These are phyloP conservation scores for Sciurus carolinensis DNA, from an alignment of 2,797 vertebrate species.

Conservation along the genomic window DNA sequence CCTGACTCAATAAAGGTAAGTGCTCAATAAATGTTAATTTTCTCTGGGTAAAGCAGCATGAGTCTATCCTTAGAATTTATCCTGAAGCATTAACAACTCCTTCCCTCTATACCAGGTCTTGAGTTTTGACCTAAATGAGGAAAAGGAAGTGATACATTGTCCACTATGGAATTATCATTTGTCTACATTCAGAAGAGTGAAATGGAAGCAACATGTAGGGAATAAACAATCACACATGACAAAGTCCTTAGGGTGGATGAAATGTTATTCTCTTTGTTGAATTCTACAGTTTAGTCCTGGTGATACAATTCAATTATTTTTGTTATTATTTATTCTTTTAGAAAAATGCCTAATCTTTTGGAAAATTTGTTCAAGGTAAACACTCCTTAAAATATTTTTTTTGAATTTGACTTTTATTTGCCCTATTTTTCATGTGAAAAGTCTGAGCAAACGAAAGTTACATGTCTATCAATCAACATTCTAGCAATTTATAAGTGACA, in stretches of 20 bases:
- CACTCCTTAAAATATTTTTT: constrained; percentile 48
- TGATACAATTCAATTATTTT: constrained; percentile 49
- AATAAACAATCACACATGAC: neutral
- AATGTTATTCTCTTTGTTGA: constrained; percentile 40
- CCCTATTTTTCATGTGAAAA: constrained; percentile 49
- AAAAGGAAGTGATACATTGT: neutral
- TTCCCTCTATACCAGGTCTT: neutral
- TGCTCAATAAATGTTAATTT: constrained; percentile 66
- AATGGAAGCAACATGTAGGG: neutral
- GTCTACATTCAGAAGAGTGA: neutral
- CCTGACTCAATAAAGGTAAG: constrained; percentile 22
- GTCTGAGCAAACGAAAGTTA: constrained; percentile 44
- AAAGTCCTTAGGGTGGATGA: constrained; percentile 8
- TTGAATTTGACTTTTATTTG: constrained; percentile 35
- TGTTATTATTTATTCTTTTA: constrained; percentile 63
- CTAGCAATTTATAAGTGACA: constrained; percentile 31
- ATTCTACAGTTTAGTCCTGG: constrained; percentile 27
- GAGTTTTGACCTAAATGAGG: constrained; percentile 31
- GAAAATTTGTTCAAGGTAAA: constrained; percentile 65
- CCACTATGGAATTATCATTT: neutral
- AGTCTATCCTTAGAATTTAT: constrained; percentile 36
- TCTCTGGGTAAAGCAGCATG: neutral
- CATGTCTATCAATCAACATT: constrained; percentile 43
- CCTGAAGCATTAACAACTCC: neutral
- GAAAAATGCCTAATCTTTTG: constrained; percentile 40